A percentile compares a stretch with the other conserved stretches of the same genome.
Conservation (phyloP, 2,797 vertebrate genomes). For the Coranthus polyacanthus region DNA sequence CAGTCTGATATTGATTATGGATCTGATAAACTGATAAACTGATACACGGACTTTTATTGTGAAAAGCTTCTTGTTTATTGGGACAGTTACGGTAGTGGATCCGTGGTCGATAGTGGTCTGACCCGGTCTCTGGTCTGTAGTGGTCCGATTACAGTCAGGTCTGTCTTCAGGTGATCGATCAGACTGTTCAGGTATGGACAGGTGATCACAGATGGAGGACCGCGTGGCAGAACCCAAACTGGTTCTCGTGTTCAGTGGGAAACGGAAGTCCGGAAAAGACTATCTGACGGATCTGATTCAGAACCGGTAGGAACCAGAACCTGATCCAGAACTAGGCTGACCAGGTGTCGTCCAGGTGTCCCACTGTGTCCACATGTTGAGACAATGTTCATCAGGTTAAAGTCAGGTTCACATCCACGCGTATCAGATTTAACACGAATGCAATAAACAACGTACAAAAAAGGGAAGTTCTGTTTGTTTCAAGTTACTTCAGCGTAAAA, state of each 20-base stretch:
- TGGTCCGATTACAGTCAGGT: background rate
- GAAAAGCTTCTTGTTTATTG: background rate
- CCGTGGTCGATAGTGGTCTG: constrained; percentile 14
- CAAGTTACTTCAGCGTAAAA: too few relatives aligned
- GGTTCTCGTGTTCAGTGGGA: constrained; percentile 85
- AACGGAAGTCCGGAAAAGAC: constrained; percentile 87
- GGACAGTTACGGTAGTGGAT: constrained; percentile 38
- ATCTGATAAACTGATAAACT: rapidly evolving
- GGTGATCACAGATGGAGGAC: constrained; percentile 24
- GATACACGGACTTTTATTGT: background rate
- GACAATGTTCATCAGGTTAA: too few relatives aligned
- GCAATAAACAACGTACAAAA: too few relatives aligned
- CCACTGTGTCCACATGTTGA: background rate
- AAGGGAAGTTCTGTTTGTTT: too few relatives aligned
- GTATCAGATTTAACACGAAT: too few relatives aligned
- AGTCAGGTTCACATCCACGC: too few relatives aligned
- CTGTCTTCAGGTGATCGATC: background rate
- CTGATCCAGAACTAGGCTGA: background rate
- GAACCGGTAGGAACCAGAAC: constrained; percentile 65
- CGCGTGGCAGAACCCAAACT: constrained; percentile 52
- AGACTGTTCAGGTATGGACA: background rate
- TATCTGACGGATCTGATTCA: constrained; percentile 80
- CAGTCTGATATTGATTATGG: background rate
- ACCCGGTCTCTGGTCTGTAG: background rate
- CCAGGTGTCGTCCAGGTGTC: too few relatives aligned